Evolutionary conservation across 2,888 invertebrate species (phyloP).

Genomic region (Tryphoninae sp.): DNA sequence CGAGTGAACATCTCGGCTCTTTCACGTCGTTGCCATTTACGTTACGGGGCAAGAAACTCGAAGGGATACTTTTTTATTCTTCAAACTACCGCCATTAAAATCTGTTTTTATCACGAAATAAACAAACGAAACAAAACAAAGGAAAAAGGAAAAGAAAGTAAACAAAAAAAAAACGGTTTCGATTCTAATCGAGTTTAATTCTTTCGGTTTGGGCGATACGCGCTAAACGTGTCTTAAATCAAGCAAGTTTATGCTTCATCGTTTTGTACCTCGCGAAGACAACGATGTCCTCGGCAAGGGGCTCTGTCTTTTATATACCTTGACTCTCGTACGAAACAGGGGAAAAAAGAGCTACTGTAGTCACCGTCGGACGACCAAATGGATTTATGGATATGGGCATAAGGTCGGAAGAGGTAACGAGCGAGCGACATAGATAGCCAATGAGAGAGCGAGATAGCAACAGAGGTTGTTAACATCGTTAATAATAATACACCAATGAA

Average conservation of each 20-base stretch:
- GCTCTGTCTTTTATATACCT: too few relatives aligned
- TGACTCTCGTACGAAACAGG: neutral
- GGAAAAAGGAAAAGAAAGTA: neutral
- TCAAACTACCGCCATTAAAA: too few relatives aligned
- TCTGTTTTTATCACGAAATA: too few relatives aligned
- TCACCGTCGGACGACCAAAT: neutral
- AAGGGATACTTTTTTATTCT: too few relatives aligned
- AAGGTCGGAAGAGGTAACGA: neutral
- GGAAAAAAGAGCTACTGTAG: neutral
- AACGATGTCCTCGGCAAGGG: too few relatives aligned
- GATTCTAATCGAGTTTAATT: neutral
- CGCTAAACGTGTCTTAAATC: neutral
- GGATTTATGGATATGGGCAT: conserved; percentile 23
- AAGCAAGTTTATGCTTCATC: neutral
- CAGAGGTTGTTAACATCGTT: conserved; percentile 46
- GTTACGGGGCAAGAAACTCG: too few relatives aligned
- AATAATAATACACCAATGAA: conserved; percentile 29
- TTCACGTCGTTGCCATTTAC: too few relatives aligned
- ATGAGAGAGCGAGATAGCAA: neutral
- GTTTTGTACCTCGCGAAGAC: neutral
- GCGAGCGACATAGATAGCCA: too few relatives aligned
- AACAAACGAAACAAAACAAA: too few relatives aligned
- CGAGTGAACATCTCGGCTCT: too few relatives aligned
- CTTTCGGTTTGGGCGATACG: neutral
- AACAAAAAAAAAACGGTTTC: neutral